Conservation (phyloP, 2,797 vertebrate genomes). For the Aeoliscus strigatus region DNA sequence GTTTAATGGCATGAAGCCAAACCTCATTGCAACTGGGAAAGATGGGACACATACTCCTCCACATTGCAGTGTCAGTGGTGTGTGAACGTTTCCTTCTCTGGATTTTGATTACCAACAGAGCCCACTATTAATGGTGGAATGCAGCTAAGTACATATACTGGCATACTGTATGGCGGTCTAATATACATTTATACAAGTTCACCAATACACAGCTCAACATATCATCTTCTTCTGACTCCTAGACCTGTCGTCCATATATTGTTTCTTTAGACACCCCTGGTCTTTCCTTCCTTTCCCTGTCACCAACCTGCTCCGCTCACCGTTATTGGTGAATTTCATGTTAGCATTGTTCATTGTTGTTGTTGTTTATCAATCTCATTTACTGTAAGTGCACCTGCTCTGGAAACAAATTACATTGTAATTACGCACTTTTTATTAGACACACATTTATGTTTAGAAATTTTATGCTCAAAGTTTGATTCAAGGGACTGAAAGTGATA, state of each 20-base stretch:
- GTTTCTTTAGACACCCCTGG: neutral
- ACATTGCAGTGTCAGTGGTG: constrained; percentile 41
- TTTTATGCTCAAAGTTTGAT: too few species aligned
- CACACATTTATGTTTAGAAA: too few species aligned
- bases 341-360: too few species aligned
- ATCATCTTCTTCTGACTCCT: too few species aligned
- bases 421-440: too few species aligned
- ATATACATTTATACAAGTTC: neutral
- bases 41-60: constrained; percentile 54
- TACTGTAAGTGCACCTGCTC: too few species aligned
- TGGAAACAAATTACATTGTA: too few species aligned
- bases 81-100: constrained; percentile 37
- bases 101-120: constrained; percentile 35
- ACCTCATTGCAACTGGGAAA: constrained; percentile 52
- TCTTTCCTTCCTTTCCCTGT: neutral
- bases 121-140: constrained; percentile 18
- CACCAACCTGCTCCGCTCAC: neutral
- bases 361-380: too few species aligned
- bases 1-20: constrained; percentile 42
- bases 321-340: too few species aligned
- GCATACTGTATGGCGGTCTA: neutral
- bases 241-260: neutral
- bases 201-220: too few species aligned
- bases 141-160: neutral
- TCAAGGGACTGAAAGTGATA: too few species aligned